Conservation (phyloP, 1,140 invertebrate genomes). For the Telenomus remus region DNA sequence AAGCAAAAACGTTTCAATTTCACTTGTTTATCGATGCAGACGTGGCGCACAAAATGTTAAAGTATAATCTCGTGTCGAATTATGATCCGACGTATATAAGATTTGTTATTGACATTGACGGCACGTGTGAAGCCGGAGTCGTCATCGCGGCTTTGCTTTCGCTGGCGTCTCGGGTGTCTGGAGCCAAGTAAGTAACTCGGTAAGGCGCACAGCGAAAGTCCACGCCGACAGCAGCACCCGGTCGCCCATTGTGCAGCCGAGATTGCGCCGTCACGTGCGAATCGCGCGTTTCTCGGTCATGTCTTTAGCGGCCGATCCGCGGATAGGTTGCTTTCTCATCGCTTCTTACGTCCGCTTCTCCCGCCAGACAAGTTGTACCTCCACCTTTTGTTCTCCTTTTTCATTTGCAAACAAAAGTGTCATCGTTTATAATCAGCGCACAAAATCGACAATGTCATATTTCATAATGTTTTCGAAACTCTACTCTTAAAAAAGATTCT, state of each 20-base stretch:
- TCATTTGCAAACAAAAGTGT: constrained; percentile 39
- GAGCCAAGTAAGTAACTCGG: constrained; percentile 43
- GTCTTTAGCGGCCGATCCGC: constrained; percentile 39
- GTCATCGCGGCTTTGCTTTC: constrained; percentile 35
- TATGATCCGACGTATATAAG: constrained; percentile 15
- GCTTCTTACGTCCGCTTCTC: constrained; percentile 53
- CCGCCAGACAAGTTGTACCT: constrained; percentile 46
- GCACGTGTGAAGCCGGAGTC: constrained; percentile 34
- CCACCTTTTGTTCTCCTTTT: constrained; percentile 38
- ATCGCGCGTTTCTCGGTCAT: constrained; percentile 51
- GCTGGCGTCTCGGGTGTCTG: constrained; percentile 42
- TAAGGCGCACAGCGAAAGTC: constrained; percentile 53
- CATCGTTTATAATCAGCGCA: constrained; percentile 32
- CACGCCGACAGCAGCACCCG: constrained; percentile 19
- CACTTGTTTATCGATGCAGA: not conserved
- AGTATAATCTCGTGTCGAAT: not conserved
- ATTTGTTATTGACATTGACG: constrained; percentile 34
- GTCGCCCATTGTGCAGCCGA: constrained; percentile 11
- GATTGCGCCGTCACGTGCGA: constrained; percentile 38
- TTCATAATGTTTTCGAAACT: not conserved
- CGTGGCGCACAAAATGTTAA: not conserved
- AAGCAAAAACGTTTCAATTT: not conserved
- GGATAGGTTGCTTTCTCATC: constrained; percentile 50
- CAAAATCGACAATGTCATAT: constrained; percentile 12
- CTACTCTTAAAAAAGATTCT: too few species aligned